Evolutionary conservation across 2,888 invertebrate genomes (phyloP).

Genomic region (Erebia epiphron): DNA sequence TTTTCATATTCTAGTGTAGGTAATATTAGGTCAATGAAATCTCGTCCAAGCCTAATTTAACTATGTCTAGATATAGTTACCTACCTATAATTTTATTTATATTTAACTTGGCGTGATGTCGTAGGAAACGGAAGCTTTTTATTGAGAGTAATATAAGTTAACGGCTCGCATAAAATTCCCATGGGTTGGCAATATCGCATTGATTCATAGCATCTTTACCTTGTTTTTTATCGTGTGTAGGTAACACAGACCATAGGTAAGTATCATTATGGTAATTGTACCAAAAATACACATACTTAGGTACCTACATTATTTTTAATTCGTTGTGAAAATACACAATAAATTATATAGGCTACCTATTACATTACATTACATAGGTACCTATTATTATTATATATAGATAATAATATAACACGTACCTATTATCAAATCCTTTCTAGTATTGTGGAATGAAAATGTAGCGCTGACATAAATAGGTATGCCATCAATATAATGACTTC

Average conservation of each 20-base stretch:
- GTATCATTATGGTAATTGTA: too few species aligned
- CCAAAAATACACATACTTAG: too few species aligned
- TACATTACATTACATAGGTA: too few species aligned
- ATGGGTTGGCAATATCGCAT: slow-evolving; percentile 33
- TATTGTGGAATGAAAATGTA: slow-evolving; percentile 43
- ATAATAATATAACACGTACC: too few species aligned
- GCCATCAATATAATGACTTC: slow-evolving; percentile 61
- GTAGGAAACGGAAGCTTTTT: slow-evolving; percentile 64
- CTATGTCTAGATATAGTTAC: background rate
- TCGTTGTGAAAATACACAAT: background rate
- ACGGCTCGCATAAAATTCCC: slow-evolving; percentile 63
- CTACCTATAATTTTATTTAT: slow-evolving; percentile 27
- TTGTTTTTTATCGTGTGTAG: slow-evolving; percentile 26
- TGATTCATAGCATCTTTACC: slow-evolving; percentile 30
- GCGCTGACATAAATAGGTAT: slow-evolving; percentile 50
- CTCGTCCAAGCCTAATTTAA: background rate
- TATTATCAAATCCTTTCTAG: background rate
- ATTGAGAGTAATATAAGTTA: slow-evolving; percentile 69
- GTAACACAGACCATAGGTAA: too few species aligned
- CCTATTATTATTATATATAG: too few species aligned
- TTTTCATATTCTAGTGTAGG: too few species aligned
- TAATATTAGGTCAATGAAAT: too few species aligned
- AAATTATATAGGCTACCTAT: too few species aligned
- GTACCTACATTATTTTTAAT: background rate
- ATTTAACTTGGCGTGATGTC: slow-evolving; percentile 38